Evolutionary conservation across 2,113 vertebrate genomes (phyloP).

Genomic region (Chascanopsetta lugubris): DNA sequence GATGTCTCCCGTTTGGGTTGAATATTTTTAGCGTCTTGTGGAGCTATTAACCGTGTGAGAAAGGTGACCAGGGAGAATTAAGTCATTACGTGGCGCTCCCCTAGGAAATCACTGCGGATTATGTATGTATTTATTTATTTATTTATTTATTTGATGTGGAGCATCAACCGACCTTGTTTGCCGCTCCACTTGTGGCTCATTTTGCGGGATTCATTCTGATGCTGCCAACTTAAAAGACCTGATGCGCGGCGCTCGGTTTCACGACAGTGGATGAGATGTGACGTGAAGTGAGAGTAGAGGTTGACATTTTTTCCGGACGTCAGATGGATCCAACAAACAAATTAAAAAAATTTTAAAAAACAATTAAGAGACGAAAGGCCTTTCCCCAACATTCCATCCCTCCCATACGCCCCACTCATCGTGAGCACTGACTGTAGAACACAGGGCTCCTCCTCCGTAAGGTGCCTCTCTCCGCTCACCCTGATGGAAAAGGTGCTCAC

Average conservation of each 20-base stretch:
- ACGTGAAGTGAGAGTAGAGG: no score
- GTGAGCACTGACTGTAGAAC: not conserved
- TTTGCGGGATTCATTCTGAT: constrained; percentile 40
- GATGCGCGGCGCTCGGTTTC: constrained; percentile 3
- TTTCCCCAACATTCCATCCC: not conserved
- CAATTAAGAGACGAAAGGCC: not conserved
- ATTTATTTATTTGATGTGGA: constrained; percentile 16
- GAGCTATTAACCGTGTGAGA: constrained; percentile 44
- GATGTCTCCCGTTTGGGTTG: not conserved
- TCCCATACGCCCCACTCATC: not conserved
- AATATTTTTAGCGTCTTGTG: constrained; percentile 13
- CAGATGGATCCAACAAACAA: no score
- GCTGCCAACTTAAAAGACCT: constrained; percentile 18
- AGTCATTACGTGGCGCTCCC: constrained; percentile 34
- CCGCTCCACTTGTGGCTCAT: constrained; percentile 35
- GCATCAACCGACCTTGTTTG: constrained; percentile 33
- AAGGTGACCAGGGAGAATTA: constrained; percentile 43
- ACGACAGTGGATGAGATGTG: not conserved
- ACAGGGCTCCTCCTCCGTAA: not conserved
- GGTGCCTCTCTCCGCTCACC: not conserved
- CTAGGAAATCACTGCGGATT: constrained; percentile 52
- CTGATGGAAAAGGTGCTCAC: not conserved
- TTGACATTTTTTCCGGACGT: not conserved
- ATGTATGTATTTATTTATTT: no score
- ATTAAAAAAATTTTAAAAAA: no score